These are phyloP conservation scores for Halcyon smyrnensis DNA, from an alignment of 2,797 vertebrate genomes.

Conservation along the genomic window DNA sequence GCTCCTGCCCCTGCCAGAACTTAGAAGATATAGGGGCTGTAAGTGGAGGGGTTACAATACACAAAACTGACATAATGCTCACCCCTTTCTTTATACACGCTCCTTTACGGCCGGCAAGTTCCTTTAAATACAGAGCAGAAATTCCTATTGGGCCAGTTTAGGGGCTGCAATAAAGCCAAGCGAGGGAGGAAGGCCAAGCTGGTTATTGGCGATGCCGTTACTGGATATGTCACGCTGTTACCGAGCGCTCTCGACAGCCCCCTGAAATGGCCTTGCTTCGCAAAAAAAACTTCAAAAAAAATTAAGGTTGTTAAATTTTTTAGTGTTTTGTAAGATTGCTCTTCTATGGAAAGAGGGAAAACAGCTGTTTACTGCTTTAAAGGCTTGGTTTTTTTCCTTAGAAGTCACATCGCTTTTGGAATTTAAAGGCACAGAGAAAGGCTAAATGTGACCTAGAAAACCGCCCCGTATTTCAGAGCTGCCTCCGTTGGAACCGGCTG, in stretches of 20 bases:
- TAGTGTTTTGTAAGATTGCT: constrained; percentile 39
- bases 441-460: background rate
- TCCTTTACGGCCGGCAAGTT: background rate
- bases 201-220: background rate
- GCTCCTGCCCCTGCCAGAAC: constrained; percentile 28
- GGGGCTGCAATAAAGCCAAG: background rate
- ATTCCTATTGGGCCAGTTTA: background rate
- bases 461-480: background rate
- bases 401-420: background rate
- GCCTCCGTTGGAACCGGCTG: background rate
- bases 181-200: background rate
- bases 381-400: background rate
- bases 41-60: background rate
- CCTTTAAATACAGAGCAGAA: background rate
- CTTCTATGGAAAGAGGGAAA: constrained; percentile 23
- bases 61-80: background rate
- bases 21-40: constrained; percentile 9
- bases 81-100: background rate
- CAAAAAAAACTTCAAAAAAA: background rate
- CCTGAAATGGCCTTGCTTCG: background rate
- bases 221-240: background rate
- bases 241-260: background rate
- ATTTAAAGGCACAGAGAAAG: constrained; percentile 36
- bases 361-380: constrained; percentile 61
- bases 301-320: constrained; percentile 25